These are phyloP conservation scores for Drosophila helvetica DNA, from an alignment of 2,888 invertebrate species.

Conservation along the genomic window DNA sequence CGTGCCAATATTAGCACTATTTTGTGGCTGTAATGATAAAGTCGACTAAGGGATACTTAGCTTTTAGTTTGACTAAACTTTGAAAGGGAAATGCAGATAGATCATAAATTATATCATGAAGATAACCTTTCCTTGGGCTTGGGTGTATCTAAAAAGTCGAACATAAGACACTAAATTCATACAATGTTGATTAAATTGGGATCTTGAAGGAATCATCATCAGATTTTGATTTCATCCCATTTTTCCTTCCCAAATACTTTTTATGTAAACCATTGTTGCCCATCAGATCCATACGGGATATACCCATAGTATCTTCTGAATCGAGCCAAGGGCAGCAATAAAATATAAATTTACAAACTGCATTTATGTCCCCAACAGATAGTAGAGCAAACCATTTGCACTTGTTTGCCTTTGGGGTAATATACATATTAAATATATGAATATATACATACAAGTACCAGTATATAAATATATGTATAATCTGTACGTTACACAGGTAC, in stretches of 20 bases:
- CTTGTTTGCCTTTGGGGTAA: constrained; percentile 32
- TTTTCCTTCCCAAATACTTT: too few species aligned
- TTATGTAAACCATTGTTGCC: too few species aligned
- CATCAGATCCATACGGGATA: too few species aligned
- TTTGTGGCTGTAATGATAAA: constrained; percentile 6
- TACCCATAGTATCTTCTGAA: neutral
- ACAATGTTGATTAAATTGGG: too few species aligned
- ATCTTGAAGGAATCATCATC: too few species aligned
- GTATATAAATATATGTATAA: neutral
- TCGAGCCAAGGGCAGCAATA: neutral
- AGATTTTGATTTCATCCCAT: too few species aligned
- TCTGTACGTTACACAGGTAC: constrained; percentile 15
- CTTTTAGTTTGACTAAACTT: too few species aligned
- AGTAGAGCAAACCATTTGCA: constrained; percentile 10
- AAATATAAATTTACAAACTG: constrained; percentile 40
- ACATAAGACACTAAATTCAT: too few species aligned
- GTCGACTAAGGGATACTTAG: neutral
- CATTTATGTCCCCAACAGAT: constrained; percentile 19
- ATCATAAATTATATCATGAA: too few species aligned
- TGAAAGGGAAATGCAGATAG: too few species aligned
- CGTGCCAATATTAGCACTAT: constrained; percentile 49
- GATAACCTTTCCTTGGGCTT: too few species aligned
- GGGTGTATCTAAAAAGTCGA: too few species aligned
- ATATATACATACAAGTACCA: constrained; percentile 20
- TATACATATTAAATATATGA: constrained; percentile 8